Percentiles rank a stretch among this genome's conserved stretches.
Evolutionary conservation across 1,140 invertebrate genomes (phyloP).

Genomic region (Berghia stephanieae): DNA sequence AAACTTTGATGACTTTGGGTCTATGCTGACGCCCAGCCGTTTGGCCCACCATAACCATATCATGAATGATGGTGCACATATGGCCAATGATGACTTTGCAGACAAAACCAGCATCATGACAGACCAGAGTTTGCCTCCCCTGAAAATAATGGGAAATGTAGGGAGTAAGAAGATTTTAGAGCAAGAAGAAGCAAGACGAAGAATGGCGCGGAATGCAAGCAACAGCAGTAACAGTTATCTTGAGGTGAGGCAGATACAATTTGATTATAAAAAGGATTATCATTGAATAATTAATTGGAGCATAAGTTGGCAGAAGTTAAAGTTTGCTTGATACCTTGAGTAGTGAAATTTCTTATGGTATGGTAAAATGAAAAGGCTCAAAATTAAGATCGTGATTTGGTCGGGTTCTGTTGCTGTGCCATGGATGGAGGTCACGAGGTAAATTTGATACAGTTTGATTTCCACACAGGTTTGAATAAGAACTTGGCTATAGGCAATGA

Average conservation of each 20-base stretch:
- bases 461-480: too few relatives aligned
- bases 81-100: slow-evolving; percentile 46
- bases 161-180: slow-evolving; percentile 32
- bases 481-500: too few relatives aligned
- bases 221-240: slow-evolving; percentile 29
- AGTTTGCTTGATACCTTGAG: background rate
- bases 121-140: slow-evolving; percentile 49
- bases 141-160: slow-evolving; percentile 28
- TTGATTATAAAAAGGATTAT: slow-evolving; percentile 24
- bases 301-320: too few relatives aligned
- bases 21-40: slow-evolving; percentile 54
- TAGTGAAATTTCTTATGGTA: slow-evolving; percentile 8
- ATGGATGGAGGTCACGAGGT: too few relatives aligned
- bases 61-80: slow-evolving; percentile 40
- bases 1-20: slow-evolving; percentile 37
- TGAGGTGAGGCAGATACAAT: slow-evolving; percentile 35
- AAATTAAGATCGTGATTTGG: too few relatives aligned
- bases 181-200: slow-evolving; percentile 26
- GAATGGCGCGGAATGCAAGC: slow-evolving; percentile 40
- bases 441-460: too few relatives aligned
- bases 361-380: too few relatives aligned
- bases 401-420: too few relatives aligned
- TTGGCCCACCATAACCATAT: slow-evolving; percentile 59
- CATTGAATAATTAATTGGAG: background rate
- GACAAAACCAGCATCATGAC: slow-evolving; percentile 48